phyloP scores from a whole-genome alignment of 2,113 vertebrate genomes.

The Macaca fascicularis region DNA sequence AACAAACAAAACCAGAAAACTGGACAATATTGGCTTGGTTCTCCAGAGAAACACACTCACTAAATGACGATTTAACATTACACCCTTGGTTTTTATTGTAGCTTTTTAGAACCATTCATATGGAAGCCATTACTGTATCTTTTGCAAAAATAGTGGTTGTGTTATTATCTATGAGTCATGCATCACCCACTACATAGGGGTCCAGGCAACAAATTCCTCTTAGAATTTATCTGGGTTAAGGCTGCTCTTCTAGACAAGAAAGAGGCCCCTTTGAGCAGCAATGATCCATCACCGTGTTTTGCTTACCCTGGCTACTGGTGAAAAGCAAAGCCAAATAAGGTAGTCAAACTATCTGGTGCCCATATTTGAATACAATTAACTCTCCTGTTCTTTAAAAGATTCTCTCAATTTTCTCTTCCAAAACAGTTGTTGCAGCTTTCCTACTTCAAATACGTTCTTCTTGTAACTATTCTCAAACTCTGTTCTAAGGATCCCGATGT shows the following conservation, averaged over 20 bases:
- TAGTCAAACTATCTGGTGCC: background rate
- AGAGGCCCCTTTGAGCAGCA: background rate
- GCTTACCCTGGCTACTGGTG: background rate
- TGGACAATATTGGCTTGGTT: background rate
- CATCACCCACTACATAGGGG: background rate
- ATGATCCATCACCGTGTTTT: background rate
- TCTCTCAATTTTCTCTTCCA: background rate
- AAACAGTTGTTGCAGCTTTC: background rate
- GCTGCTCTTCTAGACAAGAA: background rate
- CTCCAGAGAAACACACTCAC: background rate
- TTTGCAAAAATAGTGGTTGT: background rate
- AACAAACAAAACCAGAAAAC: background rate
- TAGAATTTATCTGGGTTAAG: background rate
- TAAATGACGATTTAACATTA: background rate
- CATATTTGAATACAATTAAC: background rate
- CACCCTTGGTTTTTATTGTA: background rate
- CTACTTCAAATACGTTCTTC: background rate
- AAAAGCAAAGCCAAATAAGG: constrained; percentile 2
- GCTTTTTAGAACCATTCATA: background rate
- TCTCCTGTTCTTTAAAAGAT: background rate
- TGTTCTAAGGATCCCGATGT: background rate
- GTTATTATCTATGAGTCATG: background rate
- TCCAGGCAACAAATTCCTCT: background rate
- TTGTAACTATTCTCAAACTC: background rate
- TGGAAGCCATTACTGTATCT: background rate